Base-by-base conservation (phyloP, 2,113 vertebrate species). In the Hipposideros armiger region DNA sequence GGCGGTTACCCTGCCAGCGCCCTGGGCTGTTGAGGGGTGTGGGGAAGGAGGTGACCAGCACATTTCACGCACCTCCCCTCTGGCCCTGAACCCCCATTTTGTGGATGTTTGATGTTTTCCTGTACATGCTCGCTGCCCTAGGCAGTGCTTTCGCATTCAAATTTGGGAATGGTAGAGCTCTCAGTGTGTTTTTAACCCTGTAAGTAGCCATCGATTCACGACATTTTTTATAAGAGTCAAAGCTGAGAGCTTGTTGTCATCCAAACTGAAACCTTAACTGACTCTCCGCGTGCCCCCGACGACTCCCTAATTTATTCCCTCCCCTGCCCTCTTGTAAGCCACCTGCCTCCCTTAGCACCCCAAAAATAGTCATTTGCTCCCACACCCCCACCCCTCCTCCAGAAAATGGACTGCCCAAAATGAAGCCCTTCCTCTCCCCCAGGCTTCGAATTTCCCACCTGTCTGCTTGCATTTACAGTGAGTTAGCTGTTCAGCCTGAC, bases 131-230 rank as follows among this genome's bases (percentile, higher is more conserved):
- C 80, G 72, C 54, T 77, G 70, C 74, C 78, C 3, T 93, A 86
- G 76, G n/a, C 66, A 50, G 40, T 89, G 30, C 90, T 95, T 96
- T 50, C 56, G 45, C 93, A 66, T 40, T 95, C 16, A 66, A n/a
- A 70, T 78, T 93, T 93, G 28, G 69, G 28, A 83, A 78, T 6
- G 86, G 36, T 82, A 52, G 62, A 96, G 3, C 32, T 94, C 84
- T 95, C 96, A 32, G 70, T 83, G 84, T 93, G 84, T 70, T 93
- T 95, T 91, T 85, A 82, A 94, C 72, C 74, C 88, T 84, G 66
- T 82, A 81, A 45, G n/a, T 62, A 86, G 40, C 73, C 93, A 70
- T 93, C 52, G 3, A 42, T 64, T 77, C 85, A 64, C 3, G 14
- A 58, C 73, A 28, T 50, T 90, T 90, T 83, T 52, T 66, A 7